Base-by-base conservation (phyloP, 2,113 vertebrate genomes). In the Centropus bengalensis region DNA sequence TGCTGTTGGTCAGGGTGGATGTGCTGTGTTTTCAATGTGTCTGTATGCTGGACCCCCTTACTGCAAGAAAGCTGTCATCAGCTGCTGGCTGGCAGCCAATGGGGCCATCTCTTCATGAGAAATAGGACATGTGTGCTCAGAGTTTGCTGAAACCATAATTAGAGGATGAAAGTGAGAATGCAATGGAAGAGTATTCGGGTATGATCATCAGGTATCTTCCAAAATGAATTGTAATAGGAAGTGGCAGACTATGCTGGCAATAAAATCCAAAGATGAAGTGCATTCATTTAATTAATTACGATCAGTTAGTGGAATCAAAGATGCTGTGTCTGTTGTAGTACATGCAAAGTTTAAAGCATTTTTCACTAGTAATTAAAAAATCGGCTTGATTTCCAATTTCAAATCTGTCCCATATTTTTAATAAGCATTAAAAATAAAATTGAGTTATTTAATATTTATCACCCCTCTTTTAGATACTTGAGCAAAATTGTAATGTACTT, bases 331-430 rank as follows among this genome's bases (percentile, higher is more conserved):
- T 64, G 85, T 77, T 80, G 75, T 45, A 79, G 63, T 55, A 93
- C 91, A 93, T 91, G 84, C n/a, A 55, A 54, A 91, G 17, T 86
- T 96, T 91, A 91, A 94, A 89, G 59, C 52, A 47, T 86, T 97
- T 93, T 91, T 95, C 68, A 63, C 15, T 42, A 56, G 58, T 66
- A 73, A 91, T 91, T 82, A 82, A 77, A 33, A 94, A 92, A 79
- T 52, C 42, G 40, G 81, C 78, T 89, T 15, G 2, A 10, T 55
- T 67, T 89, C 71, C 51, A 63, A 2, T 78, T 93, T 95, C 23
- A 88, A 67, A 69, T 68, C 42, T 59, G n/a, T 76, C 17, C 83
- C 15, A 5, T 73, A 28, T 56, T 69, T 88, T 68, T 55, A 52
- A 44, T 20, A 88, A 85, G 38, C 10, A 42, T 63, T 79, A 95